Evolutionary conservation across 2,113 vertebrate genomes (phyloP).

Genomic region (Syrmaticus mikado): DNA sequence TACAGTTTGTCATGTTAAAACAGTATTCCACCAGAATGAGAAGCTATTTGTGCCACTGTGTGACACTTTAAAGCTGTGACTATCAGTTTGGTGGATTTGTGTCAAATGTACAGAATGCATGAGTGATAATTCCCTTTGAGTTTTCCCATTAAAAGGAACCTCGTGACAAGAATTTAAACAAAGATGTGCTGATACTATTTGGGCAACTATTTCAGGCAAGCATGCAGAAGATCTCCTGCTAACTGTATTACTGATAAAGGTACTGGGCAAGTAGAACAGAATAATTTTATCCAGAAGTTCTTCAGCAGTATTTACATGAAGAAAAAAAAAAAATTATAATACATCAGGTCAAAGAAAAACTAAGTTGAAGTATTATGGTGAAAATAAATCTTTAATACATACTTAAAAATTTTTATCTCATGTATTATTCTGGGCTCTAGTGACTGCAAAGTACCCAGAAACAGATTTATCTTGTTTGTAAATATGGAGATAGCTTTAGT

Average conservation of each 20-base stretch:
- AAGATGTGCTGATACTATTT: conserved; percentile 7
- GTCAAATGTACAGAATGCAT: not conserved
- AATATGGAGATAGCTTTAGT: not conserved
- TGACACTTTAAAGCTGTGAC: not conserved
- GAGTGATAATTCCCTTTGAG: not conserved
- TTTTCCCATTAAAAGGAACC: not conserved
- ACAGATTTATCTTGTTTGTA: not conserved
- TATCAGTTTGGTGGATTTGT: conserved; percentile 41
- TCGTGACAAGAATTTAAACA: not conserved
- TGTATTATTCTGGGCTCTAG: not conserved
- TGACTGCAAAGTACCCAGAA: not conserved
- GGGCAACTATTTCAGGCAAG: not conserved
- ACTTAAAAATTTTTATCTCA: not conserved
- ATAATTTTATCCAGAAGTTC: not conserved
- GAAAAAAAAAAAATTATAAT: not conserved
- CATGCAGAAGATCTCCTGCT: not conserved
- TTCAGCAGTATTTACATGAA: not conserved
- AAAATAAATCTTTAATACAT: not conserved
- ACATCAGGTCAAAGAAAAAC: not conserved
- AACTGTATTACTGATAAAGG: not conserved
- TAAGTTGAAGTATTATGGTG: not conserved
- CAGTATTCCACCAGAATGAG: conserved; percentile 24
- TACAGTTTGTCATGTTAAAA: conserved; percentile 39
- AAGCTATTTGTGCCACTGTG: conserved; percentile 2
- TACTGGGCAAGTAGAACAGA: not conserved